Conservation (phyloP, 2,113 vertebrate species). For the Notechis scutatus region DNA sequence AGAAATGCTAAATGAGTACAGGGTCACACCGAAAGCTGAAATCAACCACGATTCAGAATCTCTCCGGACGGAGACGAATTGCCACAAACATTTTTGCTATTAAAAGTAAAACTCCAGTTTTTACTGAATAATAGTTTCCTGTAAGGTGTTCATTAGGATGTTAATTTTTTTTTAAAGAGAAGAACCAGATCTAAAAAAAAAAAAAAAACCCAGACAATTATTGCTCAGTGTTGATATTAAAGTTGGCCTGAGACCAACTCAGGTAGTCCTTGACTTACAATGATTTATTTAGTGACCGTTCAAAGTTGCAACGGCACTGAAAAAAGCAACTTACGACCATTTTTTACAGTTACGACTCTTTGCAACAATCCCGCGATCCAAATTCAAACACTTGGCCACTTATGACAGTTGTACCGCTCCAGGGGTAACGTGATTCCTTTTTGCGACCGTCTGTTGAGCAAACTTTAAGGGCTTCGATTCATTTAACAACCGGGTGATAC, state of each 20-base stretch:
- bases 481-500: no score
- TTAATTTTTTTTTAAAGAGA: not conserved
- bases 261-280: not conserved
- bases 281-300: no score
- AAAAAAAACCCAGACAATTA: not conserved
- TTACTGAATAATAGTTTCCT: not conserved
- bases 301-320: no score
- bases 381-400: no score
- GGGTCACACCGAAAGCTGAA: not conserved
- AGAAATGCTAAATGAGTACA: slow-evolving; percentile 12
- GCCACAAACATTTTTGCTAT: not conserved
- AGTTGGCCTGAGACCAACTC: not conserved
- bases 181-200: not conserved
- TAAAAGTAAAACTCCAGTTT: not conserved
- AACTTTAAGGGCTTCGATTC: no score
- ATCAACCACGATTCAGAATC: slow-evolving; percentile 14
- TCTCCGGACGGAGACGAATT: not conserved
- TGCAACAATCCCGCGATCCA: no score
- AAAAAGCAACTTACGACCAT: no score
- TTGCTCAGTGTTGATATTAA: not conserved
- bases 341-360: no score
- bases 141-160: not conserved
- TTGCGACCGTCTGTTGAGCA: no score
- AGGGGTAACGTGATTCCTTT: no score
- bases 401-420: no score